Base-by-base conservation (phyloP, 2,797 vertebrate genomes). In the Pelobates cultripes region DNA sequence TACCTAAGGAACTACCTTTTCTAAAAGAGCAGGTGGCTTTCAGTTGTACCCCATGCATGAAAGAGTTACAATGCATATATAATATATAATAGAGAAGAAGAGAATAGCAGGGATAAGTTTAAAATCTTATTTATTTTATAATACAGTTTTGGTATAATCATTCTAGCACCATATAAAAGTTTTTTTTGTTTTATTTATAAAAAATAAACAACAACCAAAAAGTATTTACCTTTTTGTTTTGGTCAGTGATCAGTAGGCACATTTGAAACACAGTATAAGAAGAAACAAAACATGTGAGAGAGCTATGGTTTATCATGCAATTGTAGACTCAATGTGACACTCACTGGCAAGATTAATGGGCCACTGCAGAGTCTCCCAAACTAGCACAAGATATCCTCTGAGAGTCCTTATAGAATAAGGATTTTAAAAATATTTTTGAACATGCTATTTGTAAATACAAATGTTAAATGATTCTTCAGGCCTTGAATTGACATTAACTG, bases 141-240 rank as follows among this genome's bases (percentile, higher is more conserved):
- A 84, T 79, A 79, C 82, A 84, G 77, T 70, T 84, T 84, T 84
- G 82, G 82, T 84, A 84, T 84, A 75, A 76, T 76, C 45, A 66
- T 79, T 84, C 82, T 84, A 84, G 82, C 82, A 84, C 82, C 82
- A 84, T 84, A 84, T 79, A 84, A 84, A 83, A 75, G 77, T 43
- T 61, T 44, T 28, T 28, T 83, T 70, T 75, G 77, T 82, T 82
- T 82, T 78, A 77, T 77, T 83, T 78, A 79, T 76, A 79, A 84
- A 80, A 84, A 76, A 83, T 78, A 79, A 83, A 84, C 68, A 75
- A 47, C 14, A 84, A 80, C 77, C 73, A 76, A 84, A 83, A 60
- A 70, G 51, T 47, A 45, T 75, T 60, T 73, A 9, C 7, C 42
- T 76, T 64, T 15, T 70, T 13, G 9, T 76, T 77, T 82, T 79